Evolutionary conservation across 2,888 invertebrate genomes (phyloP), one percentile per base, ranked within the genome.

Genomic region (Diplazon laetatorius): DNA sequence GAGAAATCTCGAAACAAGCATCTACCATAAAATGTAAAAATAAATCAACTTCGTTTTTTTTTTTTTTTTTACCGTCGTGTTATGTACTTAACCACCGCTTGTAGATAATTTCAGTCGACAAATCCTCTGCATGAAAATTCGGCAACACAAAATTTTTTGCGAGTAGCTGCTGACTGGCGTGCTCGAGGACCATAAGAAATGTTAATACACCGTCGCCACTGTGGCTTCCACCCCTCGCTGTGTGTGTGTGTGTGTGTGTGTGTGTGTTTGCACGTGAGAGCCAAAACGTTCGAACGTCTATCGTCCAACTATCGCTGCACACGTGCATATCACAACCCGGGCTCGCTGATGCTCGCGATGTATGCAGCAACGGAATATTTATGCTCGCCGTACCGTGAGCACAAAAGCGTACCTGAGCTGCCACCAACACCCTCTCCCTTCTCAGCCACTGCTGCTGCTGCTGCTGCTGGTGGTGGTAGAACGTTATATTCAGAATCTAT

Each of bases 381-480:
- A 85, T 85, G 82, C 76, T 75, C 59, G 72, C 59, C 80, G 75
- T 85, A 83, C 84, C 85, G 84, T 85, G 84, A 83, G 84, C 82
- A 76, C 76, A 78, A 82, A 30, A 80, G 70, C 82, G 82, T 83
- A 82, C 70, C 60, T 74, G 57, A 50, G 44, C 70, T 73, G 37
- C 69, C 55, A 65, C 62, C 76, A 37, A 66, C 55, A 18, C 65
- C 62, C 55, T 62, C 39, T 60, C 62, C 37, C 63, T n/a, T n/a
- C 62, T 42, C 70, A 37, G 10, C 42, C 20, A 22, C 22, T n/a
- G 42, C 18, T 42, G 30, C 4, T 6, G 30, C 4, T 30, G 30
- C 30, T 30, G 30, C 30, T 30, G 30, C 30, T 30, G 30, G 12
- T 50, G 12, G 22, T 2, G 16, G 30, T n/a, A 8, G 2, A 30